Percentiles rank a stretch among this genome's conserved stretches.
phyloP scores from a whole-genome alignment of 2,797 vertebrate genomes.

The Aldrovandia affinis region DNA sequence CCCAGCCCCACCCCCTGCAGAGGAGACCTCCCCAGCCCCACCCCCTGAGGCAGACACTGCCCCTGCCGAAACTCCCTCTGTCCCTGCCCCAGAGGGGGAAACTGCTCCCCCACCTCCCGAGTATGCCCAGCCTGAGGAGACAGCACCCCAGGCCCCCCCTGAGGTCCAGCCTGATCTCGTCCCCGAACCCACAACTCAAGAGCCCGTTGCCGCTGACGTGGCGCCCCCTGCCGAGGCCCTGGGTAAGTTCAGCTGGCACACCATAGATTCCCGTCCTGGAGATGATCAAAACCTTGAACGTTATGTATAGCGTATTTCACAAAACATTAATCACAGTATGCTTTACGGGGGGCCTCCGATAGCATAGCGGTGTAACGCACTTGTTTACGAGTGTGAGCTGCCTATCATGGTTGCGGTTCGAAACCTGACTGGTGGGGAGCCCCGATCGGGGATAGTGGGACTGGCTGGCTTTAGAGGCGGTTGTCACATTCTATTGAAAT shows the following conservation, averaged over 20 bases:
- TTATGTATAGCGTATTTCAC: too few species aligned
- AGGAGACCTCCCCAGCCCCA: background rate
- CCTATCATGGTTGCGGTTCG: too few species aligned
- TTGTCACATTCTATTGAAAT: too few species aligned
- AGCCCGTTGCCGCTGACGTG: background rate
- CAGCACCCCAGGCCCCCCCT: background rate
- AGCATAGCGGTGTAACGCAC: too few species aligned
- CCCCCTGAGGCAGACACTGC: background rate
- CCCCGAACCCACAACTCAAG: background rate
- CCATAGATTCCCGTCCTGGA: background rate
- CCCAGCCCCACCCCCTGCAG: too few species aligned
- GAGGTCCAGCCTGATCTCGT: conserved; percentile 6
- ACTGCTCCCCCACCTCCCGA: background rate
- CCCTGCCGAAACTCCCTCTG: background rate
- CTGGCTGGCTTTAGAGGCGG: too few species aligned
- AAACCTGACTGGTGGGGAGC: too few species aligned
- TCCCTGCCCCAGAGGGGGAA: background rate
- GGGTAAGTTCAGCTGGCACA: background rate
- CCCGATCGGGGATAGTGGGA: too few species aligned
- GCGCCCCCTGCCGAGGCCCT: background rate
- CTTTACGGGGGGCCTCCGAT: too few species aligned
- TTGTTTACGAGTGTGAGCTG: too few species aligned
- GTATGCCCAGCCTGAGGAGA: background rate
- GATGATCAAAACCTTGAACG: too few species aligned
- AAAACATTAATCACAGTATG: too few species aligned